Evolutionary conservation across 2,888 invertebrate species (phyloP).

Genomic region (Diarsia dahlii): DNA sequence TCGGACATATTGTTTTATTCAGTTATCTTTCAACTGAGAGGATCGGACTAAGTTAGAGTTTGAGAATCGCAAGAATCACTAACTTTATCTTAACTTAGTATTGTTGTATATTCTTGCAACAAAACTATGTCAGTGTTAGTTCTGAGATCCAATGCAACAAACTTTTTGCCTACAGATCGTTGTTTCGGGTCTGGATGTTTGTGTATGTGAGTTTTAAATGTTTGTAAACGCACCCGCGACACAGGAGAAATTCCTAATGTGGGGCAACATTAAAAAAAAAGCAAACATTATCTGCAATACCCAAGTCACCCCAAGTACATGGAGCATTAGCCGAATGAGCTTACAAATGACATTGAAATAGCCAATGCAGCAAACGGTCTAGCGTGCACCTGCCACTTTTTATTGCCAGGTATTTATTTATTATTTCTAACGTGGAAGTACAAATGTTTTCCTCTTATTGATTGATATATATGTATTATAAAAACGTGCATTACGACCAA

Average conservation of each 20-base stretch:
- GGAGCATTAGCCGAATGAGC: constrained; percentile 15
- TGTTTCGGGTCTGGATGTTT: no score
- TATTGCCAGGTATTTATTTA: constrained; percentile 40
- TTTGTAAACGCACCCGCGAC: no score
- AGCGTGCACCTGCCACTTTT: constrained; percentile 46
- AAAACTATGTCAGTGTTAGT: not conserved
- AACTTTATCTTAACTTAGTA: constrained; percentile 4
- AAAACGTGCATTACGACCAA: constrained; percentile 22
- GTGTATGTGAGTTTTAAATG: no score
- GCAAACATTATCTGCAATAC: no score
- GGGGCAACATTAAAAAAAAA: no score
- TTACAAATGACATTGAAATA: constrained; percentile 64
- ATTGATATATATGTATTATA: constrained; percentile 33
- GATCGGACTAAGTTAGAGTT: constrained; percentile 2
- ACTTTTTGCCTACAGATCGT: no score
- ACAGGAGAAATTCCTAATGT: no score
- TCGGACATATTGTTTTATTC: constrained; percentile 46
- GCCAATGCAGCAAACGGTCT: constrained; percentile 32
- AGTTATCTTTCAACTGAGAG: constrained; percentile 35
- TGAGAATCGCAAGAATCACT: not conserved
- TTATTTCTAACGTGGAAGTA: constrained; percentile 50
- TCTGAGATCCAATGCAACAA: not conserved
- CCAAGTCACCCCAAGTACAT: no score
- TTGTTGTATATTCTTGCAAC: constrained; percentile 2
- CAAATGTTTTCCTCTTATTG: constrained; percentile 53